Conservation (phyloP, 2,113 vertebrate species). For the Elgaria multicarinata region DNA sequence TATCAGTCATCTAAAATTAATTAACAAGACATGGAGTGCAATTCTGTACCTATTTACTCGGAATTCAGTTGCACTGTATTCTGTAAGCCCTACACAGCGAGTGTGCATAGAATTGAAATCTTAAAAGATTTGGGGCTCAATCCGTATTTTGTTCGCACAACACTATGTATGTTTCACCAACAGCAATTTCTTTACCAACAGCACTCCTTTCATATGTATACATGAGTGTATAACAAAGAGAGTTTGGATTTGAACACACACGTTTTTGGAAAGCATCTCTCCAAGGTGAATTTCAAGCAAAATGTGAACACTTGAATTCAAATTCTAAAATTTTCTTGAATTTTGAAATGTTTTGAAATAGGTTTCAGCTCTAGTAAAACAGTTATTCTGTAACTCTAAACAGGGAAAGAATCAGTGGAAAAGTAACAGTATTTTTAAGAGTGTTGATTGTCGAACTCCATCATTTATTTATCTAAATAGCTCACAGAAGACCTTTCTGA, state of each 20-base stretch:
- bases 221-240: neutral
- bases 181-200: neutral
- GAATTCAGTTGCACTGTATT: neutral
- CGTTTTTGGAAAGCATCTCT: neutral
- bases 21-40: neutral
- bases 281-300: neutral
- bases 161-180: no score
- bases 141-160: neutral
- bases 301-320: neutral
- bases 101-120: neutral
- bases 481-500: slow-evolving; percentile 18
- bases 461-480: slow-evolving; percentile 28
- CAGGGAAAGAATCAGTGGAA: neutral
- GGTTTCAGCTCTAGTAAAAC: neutral
- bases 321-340: neutral
- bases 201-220: neutral
- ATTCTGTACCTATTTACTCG: neutral
- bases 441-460: neutral
- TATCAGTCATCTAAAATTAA: neutral
- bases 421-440: neutral
- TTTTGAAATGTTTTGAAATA: neutral
- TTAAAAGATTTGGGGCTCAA: neutral
- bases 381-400: neutral
- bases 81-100: neutral
- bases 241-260: neutral